These are phyloP conservation scores for Hemicentrotus pulcherrimus DNA, from an alignment of 35 echinoderm and acorn worm species.

Conservation along the genomic window DNA sequence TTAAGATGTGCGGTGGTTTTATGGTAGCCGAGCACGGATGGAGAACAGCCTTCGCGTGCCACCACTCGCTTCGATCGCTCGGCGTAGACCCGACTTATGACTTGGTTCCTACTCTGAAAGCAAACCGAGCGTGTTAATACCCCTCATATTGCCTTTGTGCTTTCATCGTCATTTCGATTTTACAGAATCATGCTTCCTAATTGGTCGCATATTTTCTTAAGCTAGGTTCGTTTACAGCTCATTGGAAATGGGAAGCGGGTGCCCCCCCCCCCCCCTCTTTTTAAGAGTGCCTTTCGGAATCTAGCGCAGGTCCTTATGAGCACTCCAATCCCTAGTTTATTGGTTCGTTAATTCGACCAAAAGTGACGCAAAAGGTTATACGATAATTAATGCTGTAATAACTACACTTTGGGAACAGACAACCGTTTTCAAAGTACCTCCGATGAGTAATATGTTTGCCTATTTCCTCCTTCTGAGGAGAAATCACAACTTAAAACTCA, in stretches of 20 bases:
- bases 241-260: not conserved
- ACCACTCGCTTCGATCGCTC: not conserved
- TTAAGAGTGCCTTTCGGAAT: not conserved
- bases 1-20: not conserved
- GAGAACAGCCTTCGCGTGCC: conserved; percentile 5
- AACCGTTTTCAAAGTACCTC: not conserved
- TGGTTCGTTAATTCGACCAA: conserved; percentile 11
- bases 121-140: conserved; percentile 30
- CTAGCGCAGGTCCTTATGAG: not conserved
- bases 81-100: not conserved
- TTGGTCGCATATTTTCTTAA: conserved; percentile 40
- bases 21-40: not conserved
- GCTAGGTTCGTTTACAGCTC: conserved; percentile 39
- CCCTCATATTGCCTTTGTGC: conserved; percentile 18
- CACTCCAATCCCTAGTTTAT: not conserved
- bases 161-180: conserved; percentile 20
- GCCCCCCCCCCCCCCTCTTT: not conserved
- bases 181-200: conserved; percentile 43
- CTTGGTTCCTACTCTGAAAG: not conserved
- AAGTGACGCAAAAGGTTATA: conserved; percentile 18
- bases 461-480: not conserved
- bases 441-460: not conserved
- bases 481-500: not conserved
- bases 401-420: not conserved
- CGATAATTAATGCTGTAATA: not conserved